These are phyloP conservation scores for Valencia hispanica DNA, from an alignment of 2,797 vertebrate genomes.

Conservation along the genomic window DNA sequence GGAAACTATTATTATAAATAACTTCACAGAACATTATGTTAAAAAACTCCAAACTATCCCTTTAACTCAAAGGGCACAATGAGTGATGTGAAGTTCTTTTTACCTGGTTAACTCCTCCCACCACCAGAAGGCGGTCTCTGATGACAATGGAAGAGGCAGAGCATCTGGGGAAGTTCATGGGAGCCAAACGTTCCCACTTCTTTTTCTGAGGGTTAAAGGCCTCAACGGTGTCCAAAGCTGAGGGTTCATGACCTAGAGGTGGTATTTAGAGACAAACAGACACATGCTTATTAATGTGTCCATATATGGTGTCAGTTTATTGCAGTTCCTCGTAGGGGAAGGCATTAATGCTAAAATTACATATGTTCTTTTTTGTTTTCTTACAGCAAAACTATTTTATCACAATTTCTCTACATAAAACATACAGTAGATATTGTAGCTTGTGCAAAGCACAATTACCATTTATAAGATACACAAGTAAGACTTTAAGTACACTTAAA, in stretches of 20 bases:
- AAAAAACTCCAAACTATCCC: background rate
- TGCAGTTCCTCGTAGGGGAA: background rate
- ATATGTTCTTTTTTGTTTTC: no score
- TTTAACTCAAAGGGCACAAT: background rate
- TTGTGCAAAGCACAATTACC: no score
- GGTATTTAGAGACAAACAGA: background rate
- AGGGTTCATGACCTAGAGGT: constrained; percentile 89
- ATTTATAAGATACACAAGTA: no score
- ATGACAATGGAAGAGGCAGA: constrained; percentile 91
- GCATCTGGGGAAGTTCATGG: constrained; percentile 93
- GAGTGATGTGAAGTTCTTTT: background rate
- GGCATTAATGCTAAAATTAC: no score
- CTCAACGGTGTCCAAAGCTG: constrained; percentile 90
- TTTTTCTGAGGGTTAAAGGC: constrained; percentile 91
- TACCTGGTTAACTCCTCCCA: constrained; percentile 92
- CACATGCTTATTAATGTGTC: background rate
- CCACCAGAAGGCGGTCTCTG: constrained; percentile 90
- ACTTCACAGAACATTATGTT: background rate
- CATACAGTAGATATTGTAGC: no score
- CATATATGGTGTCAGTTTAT: no score
- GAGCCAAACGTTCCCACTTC: constrained; percentile 90
- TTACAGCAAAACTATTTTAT: no score
- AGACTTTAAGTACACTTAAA: no score
- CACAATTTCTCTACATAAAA: no score
- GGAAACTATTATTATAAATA: background rate